Evolutionary conservation across 2,888 invertebrate species (phyloP), one percentile per base, ranked within the genome.

Genomic region (Alitta virens): DNA sequence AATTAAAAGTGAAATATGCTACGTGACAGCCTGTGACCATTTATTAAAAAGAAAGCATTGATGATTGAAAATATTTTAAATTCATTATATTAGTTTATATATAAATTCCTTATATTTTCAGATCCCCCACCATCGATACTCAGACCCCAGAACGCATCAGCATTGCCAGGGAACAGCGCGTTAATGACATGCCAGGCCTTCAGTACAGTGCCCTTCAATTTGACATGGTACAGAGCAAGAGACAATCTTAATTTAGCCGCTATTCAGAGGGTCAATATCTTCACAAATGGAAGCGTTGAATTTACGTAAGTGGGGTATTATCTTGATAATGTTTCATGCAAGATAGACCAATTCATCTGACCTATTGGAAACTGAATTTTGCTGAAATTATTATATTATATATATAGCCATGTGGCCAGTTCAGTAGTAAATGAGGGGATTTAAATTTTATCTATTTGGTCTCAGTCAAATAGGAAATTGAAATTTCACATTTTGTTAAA

Each of bases 71-170:
- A n/a, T n/a, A n/a, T n/a, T n/a, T n/a, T n/a, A n/a, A n/a, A n/a
- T n/a, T n/a, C n/a, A n/a, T n/a, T n/a, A n/a, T n/a, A n/a, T n/a
- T n/a, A n/a, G n/a, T n/a, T n/a, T n/a, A n/a, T n/a, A n/a, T n/a
- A n/a, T n/a, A n/a, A n/a, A n/a, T n/a, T n/a, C n/a, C n/a, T n/a
- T n/a, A n/a, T n/a, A n/a, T 46, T 70, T 71, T 58, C 75, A 84
- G 85, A 85, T 69, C 84, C 85, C 0, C 84, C 85, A 0, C 85
- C 85, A 1, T 73, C 76, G 23, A 83, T 85, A 27, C 68, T 75
- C 2, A 74, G 76, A 5, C 75, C 82, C 1, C 65, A 73, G 21
- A 84, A 85, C 71, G 80, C 79, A 9, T 82, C 84, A 1, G 83
- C 81, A 1, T 68, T 80, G 23, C 79, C 83, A 2, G 83, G 82